phyloP scores from a whole-genome alignment of 1,140 invertebrate species.

The Sitophilus oryzae region DNA sequence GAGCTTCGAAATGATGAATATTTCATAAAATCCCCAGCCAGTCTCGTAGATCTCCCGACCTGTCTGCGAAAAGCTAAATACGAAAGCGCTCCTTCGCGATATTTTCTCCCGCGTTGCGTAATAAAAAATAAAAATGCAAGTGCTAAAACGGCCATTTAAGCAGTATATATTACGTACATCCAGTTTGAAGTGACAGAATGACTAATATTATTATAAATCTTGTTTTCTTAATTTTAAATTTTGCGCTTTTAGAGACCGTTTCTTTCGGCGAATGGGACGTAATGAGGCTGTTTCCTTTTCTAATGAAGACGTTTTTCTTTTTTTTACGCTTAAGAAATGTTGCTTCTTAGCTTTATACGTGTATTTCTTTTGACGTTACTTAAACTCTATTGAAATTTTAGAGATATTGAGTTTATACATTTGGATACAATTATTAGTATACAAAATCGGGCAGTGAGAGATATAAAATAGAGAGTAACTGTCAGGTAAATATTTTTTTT shows the following conservation, averaged over 20 bases:
- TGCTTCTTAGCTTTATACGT: no score
- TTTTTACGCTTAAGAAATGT: no score
- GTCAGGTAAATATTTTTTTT: no score
- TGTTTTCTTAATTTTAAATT: constrained; percentile 31
- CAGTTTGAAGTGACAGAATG: constrained; percentile 25
- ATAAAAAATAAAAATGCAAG: constrained; percentile 22
- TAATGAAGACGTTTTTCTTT: not conserved
- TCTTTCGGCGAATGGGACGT: not conserved
- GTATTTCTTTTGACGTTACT: no score
- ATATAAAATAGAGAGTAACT: no score
- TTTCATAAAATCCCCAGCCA: constrained; percentile 10
- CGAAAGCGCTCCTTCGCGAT: constrained; percentile 8
- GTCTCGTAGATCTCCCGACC: constrained; percentile 10
- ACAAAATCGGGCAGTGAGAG: no score
- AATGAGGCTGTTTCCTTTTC: not conserved
- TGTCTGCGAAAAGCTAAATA: constrained; percentile 15
- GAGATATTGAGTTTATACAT: no score
- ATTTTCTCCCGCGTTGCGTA: constrained; percentile 7
- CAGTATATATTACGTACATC: constrained; percentile 24
- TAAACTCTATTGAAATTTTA: no score
- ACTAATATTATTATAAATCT: constrained; percentile 19
- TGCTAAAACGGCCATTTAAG: constrained; percentile 21
- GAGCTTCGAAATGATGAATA: no score
- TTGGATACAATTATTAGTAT: no score
- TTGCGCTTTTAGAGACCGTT: constrained; percentile 7